Conservation (phyloP, 2,888 invertebrate species). For the Deladenus siricidicola region DNA sequence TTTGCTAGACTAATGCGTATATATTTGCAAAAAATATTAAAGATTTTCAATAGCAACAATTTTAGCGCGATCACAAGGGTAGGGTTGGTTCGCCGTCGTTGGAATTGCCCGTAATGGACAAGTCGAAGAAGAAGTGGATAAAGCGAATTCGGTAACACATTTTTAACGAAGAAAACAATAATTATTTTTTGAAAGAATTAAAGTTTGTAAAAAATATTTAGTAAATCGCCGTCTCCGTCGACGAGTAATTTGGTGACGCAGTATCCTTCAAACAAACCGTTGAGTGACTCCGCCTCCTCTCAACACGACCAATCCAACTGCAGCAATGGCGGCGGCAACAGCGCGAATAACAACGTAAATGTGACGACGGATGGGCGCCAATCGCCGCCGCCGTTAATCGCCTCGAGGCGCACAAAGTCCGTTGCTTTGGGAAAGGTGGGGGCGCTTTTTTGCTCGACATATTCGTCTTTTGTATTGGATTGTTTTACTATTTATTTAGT, state of each 20-base stretch:
- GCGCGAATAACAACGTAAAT: neutral
- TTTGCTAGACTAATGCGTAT: too few relatives aligned
- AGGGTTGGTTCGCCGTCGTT: neutral
- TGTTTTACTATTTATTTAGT: too few relatives aligned
- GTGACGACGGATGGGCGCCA: neutral
- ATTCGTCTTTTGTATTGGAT: too few relatives aligned
- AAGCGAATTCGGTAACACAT: slow-evolving; percentile 6
- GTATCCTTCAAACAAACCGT: too few relatives aligned
- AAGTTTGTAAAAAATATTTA: neutral
- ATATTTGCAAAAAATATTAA: too few relatives aligned
- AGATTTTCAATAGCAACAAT: neutral
- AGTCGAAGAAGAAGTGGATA: slow-evolving; percentile 7
- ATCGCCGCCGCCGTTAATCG: neutral
- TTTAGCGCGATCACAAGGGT: neutral
- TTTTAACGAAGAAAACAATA: too few relatives aligned
- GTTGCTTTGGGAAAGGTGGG: slow-evolving; percentile 11
- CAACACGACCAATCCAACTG: neutral
- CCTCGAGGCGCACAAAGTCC: slow-evolving; percentile 15
- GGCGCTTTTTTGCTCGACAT: too few relatives aligned
- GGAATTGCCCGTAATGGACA: neutral
- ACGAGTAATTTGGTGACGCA: too few relatives aligned
- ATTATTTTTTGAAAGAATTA: neutral
- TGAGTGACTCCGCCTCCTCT: neutral
- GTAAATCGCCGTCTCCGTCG: slow-evolving; percentile 7
- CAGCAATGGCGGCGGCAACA: neutral